These are phyloP conservation scores for Cuniculus paca DNA, from an alignment of 2,797 vertebrate genomes.

Conservation along the genomic window DNA sequence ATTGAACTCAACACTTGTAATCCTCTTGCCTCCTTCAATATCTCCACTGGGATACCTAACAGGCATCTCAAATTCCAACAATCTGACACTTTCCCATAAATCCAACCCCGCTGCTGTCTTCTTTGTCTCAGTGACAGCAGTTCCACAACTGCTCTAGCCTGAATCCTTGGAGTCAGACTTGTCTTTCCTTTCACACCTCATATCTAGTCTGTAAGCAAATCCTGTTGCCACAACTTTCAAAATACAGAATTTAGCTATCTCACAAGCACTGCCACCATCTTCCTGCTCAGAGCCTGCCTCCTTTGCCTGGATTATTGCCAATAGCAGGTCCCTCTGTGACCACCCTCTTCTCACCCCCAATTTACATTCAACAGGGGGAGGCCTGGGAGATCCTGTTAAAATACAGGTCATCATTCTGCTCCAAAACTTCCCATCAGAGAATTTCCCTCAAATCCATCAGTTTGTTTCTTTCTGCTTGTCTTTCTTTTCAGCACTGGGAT, in stretches of 20 bases:
- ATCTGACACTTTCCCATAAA: neutral
- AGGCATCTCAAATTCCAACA: neutral
- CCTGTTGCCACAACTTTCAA: neutral
- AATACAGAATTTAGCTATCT: neutral
- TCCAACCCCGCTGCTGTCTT: neutral
- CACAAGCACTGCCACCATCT: too few species aligned
- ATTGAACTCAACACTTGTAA: slow-evolving; percentile 10
- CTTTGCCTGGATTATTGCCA: neutral
- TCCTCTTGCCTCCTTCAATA: neutral
- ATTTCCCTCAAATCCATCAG: neutral
- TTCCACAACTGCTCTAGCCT: neutral
- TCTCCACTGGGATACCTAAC: neutral
- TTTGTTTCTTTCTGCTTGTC: neutral
- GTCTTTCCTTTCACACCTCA: neutral
- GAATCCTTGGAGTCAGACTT: neutral
- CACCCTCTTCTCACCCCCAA: neutral
- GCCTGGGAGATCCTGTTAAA: neutral
- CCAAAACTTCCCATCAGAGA: neutral
- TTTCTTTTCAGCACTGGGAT: neutral
- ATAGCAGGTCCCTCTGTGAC: neutral
- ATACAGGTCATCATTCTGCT: neutral
- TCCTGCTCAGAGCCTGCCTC: neutral
- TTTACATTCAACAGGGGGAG: neutral
- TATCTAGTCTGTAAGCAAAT: neutral
- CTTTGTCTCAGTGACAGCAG: neutral